Evolutionary conservation across 2,797 vertebrate genomes (phyloP), one percentile per base, ranked within the genome.

Genomic region (Hybognathus amarus): DNA sequence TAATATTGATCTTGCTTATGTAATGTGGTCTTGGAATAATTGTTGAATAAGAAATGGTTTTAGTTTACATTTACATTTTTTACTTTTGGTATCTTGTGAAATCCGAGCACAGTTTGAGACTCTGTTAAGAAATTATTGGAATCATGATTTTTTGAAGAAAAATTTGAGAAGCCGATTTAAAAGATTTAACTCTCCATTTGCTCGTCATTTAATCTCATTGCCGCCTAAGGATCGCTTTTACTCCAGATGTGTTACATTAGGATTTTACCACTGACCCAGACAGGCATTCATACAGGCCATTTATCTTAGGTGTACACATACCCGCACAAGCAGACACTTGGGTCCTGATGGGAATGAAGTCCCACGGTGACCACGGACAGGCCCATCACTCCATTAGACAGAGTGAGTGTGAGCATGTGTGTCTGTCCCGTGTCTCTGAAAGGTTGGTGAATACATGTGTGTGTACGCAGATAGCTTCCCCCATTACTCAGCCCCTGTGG

Each of bases 401-500:
- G 63, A 64, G 52, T 82, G 76, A 82, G 56, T 42, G 68, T 63
- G 70, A 76, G 50, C 50, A 61, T 83, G 64, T 74, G 79, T 68
- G 79, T 80, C 24, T 68, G 47, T 77, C 59, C 66, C 15, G 76
- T 54, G 73, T 81, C 38, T 81, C 18, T 71, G 59, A 78, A 27
- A 50, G 27, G 17, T 15, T 20, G 50, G 30, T n/a, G 52, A 54
- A 52, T 69, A 38, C 15, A 30, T n/a, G 40, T 75, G 68, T 64
- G 22, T 69, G 61, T 68, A 45, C 45, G 64, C 1, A 15, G 56
- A 80, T 79, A 76, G 77, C 56, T 79, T 63, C 78, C 59, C 54
- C 80, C 56, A 83, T 85, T 85, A 80, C 70, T 85, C 77, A 86
- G 70, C 71, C 77, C 33, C 66, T 47, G 67, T 80, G 74, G 54